phyloP scores from a whole-genome alignment of 2,113 vertebrate genomes.

The Xiphorhynchus elegans region DNA sequence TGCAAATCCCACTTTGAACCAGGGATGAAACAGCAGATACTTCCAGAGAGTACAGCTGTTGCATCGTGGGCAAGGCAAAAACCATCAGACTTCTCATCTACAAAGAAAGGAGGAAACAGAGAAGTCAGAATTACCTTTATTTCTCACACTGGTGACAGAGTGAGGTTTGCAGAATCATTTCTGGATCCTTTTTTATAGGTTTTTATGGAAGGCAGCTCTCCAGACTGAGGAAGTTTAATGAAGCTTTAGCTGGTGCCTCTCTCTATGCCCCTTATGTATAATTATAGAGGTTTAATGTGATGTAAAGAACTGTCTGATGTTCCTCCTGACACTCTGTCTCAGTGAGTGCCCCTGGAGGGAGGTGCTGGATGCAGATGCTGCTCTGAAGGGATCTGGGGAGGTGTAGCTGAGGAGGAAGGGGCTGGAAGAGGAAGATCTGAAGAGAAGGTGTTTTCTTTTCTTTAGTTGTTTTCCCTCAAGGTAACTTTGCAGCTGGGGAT shows the following conservation, averaged over 20 bases:
- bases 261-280: background rate
- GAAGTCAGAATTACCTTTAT: background rate
- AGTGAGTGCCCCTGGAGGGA: background rate
- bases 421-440: background rate
- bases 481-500: background rate
- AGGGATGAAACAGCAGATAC: conserved; percentile 85
- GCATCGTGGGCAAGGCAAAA: conserved; percentile 86
- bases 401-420: background rate
- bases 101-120: background rate
- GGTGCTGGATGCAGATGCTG: background rate
- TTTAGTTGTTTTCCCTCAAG: background rate
- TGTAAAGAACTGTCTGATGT: background rate
- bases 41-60: conserved; percentile 87
- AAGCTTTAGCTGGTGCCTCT: background rate
- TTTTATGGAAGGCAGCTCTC: background rate
- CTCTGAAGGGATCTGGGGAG: background rate
- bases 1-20: conserved; percentile 85
- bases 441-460: background rate
- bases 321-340: background rate
- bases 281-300: background rate
- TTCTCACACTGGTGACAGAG: background rate
- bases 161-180: background rate
- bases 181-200: background rate
- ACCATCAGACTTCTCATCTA: conserved; percentile 86
- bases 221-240: background rate